Evolutionary conservation across 1,140 invertebrate species (phyloP).

Genomic region (Papilio helenus): DNA sequence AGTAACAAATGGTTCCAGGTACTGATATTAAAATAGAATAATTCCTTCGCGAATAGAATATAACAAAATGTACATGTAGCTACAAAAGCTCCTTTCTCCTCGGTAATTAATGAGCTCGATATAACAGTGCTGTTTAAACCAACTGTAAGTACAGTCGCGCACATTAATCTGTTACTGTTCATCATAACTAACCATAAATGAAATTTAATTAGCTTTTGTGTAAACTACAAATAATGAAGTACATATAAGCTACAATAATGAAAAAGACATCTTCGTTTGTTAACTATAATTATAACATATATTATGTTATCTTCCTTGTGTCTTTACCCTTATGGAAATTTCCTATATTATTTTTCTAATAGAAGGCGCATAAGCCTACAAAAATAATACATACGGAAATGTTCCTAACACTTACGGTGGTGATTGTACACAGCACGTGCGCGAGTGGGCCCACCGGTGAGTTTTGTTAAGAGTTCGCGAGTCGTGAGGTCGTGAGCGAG

Average conservation of each 20-base stretch:
- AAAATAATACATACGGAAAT: not conserved
- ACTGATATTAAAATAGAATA: conserved; percentile 3
- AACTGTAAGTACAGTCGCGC: conserved; percentile 31
- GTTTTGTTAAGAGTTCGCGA: conserved; percentile 70
- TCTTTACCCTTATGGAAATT: no score
- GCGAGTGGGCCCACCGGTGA: conserved; percentile 60
- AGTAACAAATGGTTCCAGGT: not conserved
- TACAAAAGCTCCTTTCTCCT: conserved; percentile 36
- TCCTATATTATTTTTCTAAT: not conserved
- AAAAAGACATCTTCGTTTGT: no score
- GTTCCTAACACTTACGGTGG: not conserved
- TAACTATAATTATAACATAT: no score
- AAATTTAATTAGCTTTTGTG: not conserved
- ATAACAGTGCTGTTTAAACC: conserved; percentile 37
- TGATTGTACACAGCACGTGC: conserved; percentile 51
- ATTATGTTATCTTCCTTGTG: no score
- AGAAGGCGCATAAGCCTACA: not conserved
- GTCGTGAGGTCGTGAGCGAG: conserved; percentile 41
- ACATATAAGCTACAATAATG: not conserved
- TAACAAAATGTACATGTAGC: conserved; percentile 2
- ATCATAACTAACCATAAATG: conserved; percentile 4
- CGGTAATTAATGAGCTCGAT: conserved; percentile 40
- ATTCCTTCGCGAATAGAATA: conserved; percentile 1
- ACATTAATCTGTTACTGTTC: conserved; percentile 24
- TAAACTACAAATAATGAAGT: not conserved